Evolutionary conservation across 1,140 invertebrate species (phyloP).

Genomic region (Subanguina moxae): DNA sequence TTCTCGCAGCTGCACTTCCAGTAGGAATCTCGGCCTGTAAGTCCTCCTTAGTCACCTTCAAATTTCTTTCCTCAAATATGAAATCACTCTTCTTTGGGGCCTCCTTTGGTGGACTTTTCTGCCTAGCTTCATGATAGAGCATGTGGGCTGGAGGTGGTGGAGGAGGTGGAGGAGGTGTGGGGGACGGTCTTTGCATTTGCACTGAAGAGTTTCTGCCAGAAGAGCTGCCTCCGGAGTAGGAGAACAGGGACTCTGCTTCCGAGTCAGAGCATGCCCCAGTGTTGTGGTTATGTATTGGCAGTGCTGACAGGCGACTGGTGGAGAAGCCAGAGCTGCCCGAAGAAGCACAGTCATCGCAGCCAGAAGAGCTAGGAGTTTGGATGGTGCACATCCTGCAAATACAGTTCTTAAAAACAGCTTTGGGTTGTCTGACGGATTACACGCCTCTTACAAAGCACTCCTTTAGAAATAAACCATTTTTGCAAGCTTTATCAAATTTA

Average conservation of each 20-base stretch:
- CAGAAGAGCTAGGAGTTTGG: conserved; percentile 1
- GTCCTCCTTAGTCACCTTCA: conserved; percentile 23
- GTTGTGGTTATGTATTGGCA: neutral
- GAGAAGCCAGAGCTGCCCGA: neutral
- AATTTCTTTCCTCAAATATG: conserved; percentile 12
- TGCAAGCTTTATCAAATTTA: no score
- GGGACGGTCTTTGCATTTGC: neutral
- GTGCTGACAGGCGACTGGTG: neutral
- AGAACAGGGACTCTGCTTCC: neutral
- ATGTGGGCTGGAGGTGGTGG: conserved; percentile 8
- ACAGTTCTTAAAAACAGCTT: neutral
- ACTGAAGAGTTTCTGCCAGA: conserved; percentile 8
- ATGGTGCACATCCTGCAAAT: conserved; percentile 3
- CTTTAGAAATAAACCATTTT: no score
- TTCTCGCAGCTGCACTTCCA: conserved; percentile 5
- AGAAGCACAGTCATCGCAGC: neutral
- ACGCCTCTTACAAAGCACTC: no score
- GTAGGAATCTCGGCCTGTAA: conserved; percentile 30
- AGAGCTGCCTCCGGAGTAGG: conserved; percentile 1
- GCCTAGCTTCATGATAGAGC: neutral
- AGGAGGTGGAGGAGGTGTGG: conserved; percentile 22
- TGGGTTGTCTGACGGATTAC: neutral
- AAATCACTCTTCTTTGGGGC: conserved; percentile 21
- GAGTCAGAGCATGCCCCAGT: conserved; percentile 2
- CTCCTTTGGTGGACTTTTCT: conserved; percentile 5